Evolutionary conservation across 2,888 invertebrate species (phyloP).

Genomic region (Protodeltote pygarga): DNA sequence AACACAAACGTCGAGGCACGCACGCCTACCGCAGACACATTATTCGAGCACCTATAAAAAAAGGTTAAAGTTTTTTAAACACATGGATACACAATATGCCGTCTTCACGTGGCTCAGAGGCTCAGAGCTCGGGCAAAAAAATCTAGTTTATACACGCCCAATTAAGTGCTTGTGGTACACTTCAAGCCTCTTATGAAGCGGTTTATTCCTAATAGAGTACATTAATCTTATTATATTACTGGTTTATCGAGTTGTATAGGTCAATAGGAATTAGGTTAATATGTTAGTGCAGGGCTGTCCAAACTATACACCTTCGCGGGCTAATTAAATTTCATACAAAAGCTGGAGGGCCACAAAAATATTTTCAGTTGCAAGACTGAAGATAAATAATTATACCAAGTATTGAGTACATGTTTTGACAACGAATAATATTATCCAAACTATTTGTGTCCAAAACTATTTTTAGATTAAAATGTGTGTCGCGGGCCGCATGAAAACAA

Average conservation of each 20-base stretch:
- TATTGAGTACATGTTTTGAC: no score
- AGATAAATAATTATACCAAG: no score
- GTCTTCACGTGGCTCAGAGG: constrained; percentile 36
- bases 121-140: constrained; percentile 16
- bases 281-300: no score
- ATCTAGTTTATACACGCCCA: constrained; percentile 28
- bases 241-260: constrained; percentile 18
- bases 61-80: constrained; percentile 32
- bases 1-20: constrained; percentile 17
- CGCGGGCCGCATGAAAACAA: no score
- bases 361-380: no score
- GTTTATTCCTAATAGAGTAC: constrained; percentile 13
- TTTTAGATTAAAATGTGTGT: no score
- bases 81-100: constrained; percentile 34
- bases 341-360: no score
- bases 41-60: constrained; percentile 33
- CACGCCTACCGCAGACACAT: constrained; percentile 17
- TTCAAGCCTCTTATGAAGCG: constrained; percentile 5
- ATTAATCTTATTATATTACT: constrained; percentile 14
- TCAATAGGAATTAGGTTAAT: constrained; percentile 29
- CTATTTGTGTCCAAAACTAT: no score
- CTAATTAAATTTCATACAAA: no score
- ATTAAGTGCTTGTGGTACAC: constrained; percentile 14
- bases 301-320: no score
- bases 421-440: no score